A percentile compares a stretch with the other conserved stretches of the same genome.
These are phyloP conservation scores for Macrochelys suwanniensis DNA, from an alignment of 2,797 vertebrate genomes.

Conservation along the genomic window DNA sequence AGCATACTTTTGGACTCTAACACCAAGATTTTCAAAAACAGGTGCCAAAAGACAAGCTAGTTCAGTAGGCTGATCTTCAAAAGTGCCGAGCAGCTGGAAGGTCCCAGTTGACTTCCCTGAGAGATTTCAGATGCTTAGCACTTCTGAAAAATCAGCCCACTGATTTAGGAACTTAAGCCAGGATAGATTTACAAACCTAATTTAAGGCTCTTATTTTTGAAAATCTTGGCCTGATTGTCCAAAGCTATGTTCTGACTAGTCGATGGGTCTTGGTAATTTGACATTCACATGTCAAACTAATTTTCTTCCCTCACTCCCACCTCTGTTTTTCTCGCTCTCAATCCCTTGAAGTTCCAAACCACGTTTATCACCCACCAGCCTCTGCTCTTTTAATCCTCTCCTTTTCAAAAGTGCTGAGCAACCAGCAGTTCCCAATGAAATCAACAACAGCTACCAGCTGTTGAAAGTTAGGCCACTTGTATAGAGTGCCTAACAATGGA, in stretches of 20 bases:
- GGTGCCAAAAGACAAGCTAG: rapidly evolving
- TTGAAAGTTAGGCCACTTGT: not conserved
- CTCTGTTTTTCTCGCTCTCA: not conserved
- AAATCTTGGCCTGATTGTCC: not conserved
- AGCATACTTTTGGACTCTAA: not conserved
- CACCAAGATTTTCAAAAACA: rapidly evolving
- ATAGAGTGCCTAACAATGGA: not conserved
- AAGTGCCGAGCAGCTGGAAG: not conserved
- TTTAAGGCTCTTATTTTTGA: rapidly evolving
- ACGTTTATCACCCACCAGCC: not conserved
- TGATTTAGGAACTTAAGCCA: not conserved
- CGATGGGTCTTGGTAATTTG: not conserved
- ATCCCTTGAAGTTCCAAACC: not conserved
- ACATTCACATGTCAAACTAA: not conserved
- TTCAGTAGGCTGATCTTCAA: not conserved
- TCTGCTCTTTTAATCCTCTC: not conserved
- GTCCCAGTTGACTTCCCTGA: rapidly evolving
- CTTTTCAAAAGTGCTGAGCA: not conserved
- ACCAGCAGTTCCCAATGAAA: not conserved
- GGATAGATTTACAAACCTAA: rapidly evolving
- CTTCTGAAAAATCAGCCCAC: not conserved
- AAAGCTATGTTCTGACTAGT: not conserved
- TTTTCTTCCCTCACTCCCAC: not conserved
- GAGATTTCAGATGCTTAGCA: not conserved
- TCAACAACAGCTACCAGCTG: not conserved